A percentile compares a stretch with the other conserved stretches of the same genome.
Conservation (phyloP, 2,797 vertebrate genomes). For the Oreochromis grahami region DNA sequence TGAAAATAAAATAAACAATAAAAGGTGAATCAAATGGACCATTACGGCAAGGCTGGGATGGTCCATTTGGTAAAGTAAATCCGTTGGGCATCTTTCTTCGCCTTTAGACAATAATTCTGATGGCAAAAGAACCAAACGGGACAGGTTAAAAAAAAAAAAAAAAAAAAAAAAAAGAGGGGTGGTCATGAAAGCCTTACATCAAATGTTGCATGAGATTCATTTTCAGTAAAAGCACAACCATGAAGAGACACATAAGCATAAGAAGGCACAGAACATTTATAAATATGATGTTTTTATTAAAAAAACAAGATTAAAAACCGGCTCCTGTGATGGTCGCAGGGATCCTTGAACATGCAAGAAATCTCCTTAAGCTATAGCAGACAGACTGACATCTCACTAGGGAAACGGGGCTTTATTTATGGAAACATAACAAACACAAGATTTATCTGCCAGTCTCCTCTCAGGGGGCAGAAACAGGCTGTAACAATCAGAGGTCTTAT, state of each 20-base stretch:
- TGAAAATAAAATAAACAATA: too few species aligned
- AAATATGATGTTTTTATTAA: neutral
- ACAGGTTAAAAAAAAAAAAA: too few species aligned
- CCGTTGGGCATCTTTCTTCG: too few species aligned
- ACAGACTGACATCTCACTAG: neutral
- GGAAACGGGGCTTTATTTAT: neutral
- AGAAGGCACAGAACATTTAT: rapidly evolving
- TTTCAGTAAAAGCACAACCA: neutral
- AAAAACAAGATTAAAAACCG: neutral
- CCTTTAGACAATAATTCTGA: too few species aligned
- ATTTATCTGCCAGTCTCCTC: neutral
- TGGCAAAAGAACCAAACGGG: too few species aligned
- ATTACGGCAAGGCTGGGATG: too few species aligned
- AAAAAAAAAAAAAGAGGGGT: too few species aligned
- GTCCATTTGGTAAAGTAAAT: too few species aligned
- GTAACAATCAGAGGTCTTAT: neutral
- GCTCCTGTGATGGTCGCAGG: neutral
- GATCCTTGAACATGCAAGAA: neutral
- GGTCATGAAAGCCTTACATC: neutral
- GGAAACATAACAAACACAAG: neutral
- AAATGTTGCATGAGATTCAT: neutral
- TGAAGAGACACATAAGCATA: neutral
- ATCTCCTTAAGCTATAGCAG: neutral
- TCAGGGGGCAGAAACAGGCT: neutral
- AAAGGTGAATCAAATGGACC: too few species aligned